Conservation (phyloP, 1,140 invertebrate species). For the Leptopilina clavipes region DNA sequence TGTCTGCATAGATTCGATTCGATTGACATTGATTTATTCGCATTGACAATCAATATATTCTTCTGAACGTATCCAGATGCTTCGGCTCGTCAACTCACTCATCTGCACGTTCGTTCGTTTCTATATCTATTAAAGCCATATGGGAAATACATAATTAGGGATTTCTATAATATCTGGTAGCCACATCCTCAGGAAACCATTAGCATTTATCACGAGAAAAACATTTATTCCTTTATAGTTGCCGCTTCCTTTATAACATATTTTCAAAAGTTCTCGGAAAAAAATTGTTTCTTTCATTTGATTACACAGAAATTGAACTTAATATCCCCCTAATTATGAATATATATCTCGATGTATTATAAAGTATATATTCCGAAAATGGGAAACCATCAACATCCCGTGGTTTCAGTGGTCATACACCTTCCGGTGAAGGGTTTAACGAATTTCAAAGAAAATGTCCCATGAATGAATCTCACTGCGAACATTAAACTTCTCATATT, state of each 20-base stretch:
- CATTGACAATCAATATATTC: neutral
- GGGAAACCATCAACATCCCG: neutral
- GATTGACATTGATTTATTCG: neutral
- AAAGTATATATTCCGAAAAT: neutral
- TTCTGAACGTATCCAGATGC: neutral
- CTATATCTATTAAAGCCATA: neutral
- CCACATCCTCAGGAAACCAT: slow-evolving; percentile 3
- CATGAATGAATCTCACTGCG: neutral
- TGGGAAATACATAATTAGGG: neutral
- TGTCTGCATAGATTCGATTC: neutral
- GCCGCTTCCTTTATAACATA: neutral
- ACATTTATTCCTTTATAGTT: neutral
- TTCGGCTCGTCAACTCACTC: too few relatives aligned
- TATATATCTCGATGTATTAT: too few relatives aligned
- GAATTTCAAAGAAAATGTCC: slow-evolving; percentile 3
- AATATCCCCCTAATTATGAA: neutral
- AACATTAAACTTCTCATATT: neutral
- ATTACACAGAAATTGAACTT: neutral
- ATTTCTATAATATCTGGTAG: neutral
- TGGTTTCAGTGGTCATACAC: slow-evolving; percentile 8
- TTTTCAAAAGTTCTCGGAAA: neutral
- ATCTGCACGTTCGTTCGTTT: too few relatives aligned
- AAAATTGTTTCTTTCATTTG: neutral
- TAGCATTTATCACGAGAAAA: neutral
- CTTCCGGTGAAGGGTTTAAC: slow-evolving; percentile 12